A percentile compares a stretch with the other conserved stretches of the same genome.
Evolutionary conservation across 92 coral and sea anemone genomes (phyloP).

Genomic region (Montipora capitata): DNA sequence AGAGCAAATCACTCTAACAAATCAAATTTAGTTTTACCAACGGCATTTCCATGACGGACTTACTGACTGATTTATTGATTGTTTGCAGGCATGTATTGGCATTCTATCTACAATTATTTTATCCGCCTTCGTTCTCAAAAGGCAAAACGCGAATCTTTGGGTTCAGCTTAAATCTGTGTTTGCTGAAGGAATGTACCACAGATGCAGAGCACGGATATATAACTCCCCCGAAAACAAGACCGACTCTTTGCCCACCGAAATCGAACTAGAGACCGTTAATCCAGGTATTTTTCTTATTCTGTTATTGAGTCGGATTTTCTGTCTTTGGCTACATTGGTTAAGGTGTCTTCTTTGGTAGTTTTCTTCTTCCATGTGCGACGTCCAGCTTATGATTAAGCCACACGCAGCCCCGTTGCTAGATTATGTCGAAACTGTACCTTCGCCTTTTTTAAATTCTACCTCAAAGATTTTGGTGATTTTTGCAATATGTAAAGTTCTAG

Average conservation of each 20-base stretch:
- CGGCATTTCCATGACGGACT: no score
- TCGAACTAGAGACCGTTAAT: conserved; percentile 5
- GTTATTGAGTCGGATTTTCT: not conserved
- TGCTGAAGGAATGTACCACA: not conserved
- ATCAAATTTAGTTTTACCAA: no score
- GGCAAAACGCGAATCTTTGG: conserved; percentile 76
- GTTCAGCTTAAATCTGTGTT: conserved; percentile 20
- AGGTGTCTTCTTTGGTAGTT: no score
- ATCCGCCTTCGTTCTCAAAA: conserved; percentile 74
- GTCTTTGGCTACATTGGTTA: no score
- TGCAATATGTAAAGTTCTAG: no score
- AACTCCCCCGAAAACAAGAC: conserved; percentile 4
- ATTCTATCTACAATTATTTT: conserved; percentile 73
- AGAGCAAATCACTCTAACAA: no score
- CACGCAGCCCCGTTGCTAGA: no score
- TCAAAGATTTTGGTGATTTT: no score
- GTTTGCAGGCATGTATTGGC: conserved; percentile 80
- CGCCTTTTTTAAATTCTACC: no score
- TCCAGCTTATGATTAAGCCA: no score
- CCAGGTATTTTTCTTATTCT: not conserved
- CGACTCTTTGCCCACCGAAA: not conserved
- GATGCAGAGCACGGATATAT: conserved; percentile 16
- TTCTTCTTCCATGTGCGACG: no score
- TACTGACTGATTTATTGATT: not conserved
- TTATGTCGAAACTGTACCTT: no score